Conservation (phyloP, 2,797 vertebrate species). For the Mionectes olivaceus region DNA sequence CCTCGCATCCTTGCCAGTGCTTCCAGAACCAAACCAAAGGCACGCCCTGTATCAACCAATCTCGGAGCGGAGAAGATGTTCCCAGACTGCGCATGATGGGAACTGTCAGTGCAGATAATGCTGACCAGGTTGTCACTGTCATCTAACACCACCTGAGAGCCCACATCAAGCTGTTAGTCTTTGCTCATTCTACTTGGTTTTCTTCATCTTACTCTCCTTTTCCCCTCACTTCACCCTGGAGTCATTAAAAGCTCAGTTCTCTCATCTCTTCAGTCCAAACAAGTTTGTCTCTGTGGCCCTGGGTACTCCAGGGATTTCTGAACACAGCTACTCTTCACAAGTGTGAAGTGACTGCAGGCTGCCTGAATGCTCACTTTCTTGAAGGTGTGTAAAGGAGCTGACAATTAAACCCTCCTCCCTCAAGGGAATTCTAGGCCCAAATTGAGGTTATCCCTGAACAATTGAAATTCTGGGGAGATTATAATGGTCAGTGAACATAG, state of each 20-base stretch:
- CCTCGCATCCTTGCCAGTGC: conserved; percentile 67
- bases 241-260: background rate
- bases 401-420: background rate
- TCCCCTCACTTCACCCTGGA: background rate
- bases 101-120: background rate
- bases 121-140: conserved; percentile 44
- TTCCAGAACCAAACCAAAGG: conserved; percentile 68
- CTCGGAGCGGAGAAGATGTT: conserved; percentile 14
- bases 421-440: background rate
- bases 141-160: conserved; percentile 73
- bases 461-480: background rate
- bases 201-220: background rate
- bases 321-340: background rate
- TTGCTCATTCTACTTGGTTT: background rate
- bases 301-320: background rate
- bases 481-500: background rate
- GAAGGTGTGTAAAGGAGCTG: background rate
- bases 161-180: conserved; percentile 39
- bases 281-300: background rate
- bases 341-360: background rate
- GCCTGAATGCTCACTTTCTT: background rate
- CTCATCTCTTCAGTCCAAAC: background rate
- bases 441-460: background rate
- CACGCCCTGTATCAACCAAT: conserved; percentile 16
- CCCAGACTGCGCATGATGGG: background rate